Percentiles rank a stretch among this genome's conserved stretches.
These are phyloP conservation scores for Corythornis cristatus DNA, from an alignment of 2,113 vertebrate species.

Conservation along the genomic window DNA sequence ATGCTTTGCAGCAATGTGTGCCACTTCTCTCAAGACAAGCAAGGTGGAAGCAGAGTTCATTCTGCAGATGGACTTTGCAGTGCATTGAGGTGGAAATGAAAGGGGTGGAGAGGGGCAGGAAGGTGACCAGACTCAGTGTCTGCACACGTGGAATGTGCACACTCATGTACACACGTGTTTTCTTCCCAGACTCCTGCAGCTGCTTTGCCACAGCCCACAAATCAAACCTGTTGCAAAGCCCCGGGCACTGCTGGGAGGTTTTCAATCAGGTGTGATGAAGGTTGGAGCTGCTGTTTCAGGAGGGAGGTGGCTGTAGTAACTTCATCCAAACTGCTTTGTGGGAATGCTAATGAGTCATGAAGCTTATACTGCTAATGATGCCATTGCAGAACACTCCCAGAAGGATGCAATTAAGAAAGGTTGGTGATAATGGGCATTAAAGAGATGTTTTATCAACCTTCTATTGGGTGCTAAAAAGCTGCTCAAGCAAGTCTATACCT, in stretches of 20 bases:
- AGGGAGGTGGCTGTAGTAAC: neutral
- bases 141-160: accelerated
- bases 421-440: neutral
- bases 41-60: neutral
- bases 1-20: neutral
- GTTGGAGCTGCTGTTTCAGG: neutral
- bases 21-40: neutral
- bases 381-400: neutral
- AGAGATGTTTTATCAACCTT: neutral
- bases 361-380: neutral
- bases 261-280: neutral
- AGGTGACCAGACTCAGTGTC: neutral
- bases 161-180: accelerated
- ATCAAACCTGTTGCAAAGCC: neutral
- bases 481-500: neutral
- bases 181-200: neutral
- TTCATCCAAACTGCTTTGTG: neutral
- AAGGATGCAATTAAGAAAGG: neutral
- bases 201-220: neutral
- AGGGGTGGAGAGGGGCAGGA: neutral
- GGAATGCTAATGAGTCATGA: neutral
- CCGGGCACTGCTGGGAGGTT: neutral
- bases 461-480: neutral
- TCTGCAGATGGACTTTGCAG: neutral
- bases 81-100: neutral